phyloP scores from a whole-genome alignment of 2,797 vertebrate species.

The Eulemur coronatus region DNA sequence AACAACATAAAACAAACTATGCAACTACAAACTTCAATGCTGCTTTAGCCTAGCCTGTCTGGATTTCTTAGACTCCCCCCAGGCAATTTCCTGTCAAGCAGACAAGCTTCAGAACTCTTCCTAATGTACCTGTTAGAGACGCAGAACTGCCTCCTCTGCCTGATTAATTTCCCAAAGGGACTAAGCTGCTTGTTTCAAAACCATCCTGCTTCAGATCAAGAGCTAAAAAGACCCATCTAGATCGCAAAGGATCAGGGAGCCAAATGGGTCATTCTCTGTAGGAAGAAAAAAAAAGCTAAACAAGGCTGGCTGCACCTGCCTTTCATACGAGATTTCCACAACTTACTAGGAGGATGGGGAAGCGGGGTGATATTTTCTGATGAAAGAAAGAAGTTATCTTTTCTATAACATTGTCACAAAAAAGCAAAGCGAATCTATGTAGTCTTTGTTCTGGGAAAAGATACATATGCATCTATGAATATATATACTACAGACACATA shows the following conservation, averaged over 20 bases:
- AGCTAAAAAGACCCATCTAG: slow-evolving; percentile 31
- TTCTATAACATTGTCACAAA: slow-evolving; percentile 4
- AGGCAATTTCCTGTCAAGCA: slow-evolving; percentile 59
- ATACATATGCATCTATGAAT: background rate
- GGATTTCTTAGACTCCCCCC: slow-evolving; percentile 49
- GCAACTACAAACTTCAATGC: background rate
- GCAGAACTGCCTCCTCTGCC: slow-evolving; percentile 7
- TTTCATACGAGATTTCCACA: background rate
- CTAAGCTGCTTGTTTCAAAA: slow-evolving; percentile 34
- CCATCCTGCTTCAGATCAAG: slow-evolving; percentile 8
- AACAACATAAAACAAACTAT: slow-evolving; percentile 22
- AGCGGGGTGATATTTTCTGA: background rate
- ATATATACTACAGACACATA: background rate
- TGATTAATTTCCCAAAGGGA: slow-evolving; percentile 66
- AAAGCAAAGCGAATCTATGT: background rate
- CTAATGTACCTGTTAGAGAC: slow-evolving; percentile 25
- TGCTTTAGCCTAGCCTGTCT: background rate
- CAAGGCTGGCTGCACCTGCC: background rate
- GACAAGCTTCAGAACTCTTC: slow-evolving; percentile 50
- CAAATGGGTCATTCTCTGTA: background rate
- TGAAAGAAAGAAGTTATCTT: background rate
- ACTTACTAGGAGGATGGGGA: background rate
- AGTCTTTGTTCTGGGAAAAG: background rate
- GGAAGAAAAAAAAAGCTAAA: background rate
- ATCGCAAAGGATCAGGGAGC: slow-evolving; percentile 18